Evolutionary conservation across 2,888 invertebrate genomes (phyloP), one percentile per base, ranked within the genome.

Genomic region (Apantesis nais): DNA sequence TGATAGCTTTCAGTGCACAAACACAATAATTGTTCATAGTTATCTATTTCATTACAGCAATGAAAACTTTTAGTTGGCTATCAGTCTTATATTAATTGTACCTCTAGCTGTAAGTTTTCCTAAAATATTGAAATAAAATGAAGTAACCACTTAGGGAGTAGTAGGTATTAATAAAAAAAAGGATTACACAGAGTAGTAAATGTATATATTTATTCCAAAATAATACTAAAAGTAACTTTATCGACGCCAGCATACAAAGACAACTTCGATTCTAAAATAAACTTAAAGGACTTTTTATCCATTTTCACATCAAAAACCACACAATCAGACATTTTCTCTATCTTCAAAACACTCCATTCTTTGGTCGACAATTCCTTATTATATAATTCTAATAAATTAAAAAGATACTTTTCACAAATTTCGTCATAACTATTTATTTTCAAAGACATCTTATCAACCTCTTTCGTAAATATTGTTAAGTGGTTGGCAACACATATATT

Each of bases 231-330:
- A 22, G 78, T 72, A 0, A 87, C 85, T 55, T 83, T 86, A 74
- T 92, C 93, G 0, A 89, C 74, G 3, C 93, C 93, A 11, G 84
- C 86, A 60, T 82, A 86, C 34, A 93, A 76, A 1, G 78, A 72
- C 62, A 89, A 88, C 22, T 85, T 78, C 1, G 83, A 79, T 7
- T 81, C 66, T 37, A 80, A 76, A 34, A 93, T 83, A 78, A 80
- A 88, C 3, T 85, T 74, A 60, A 84, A 85, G 0, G 90, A 90
- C 29, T 74, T 37, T 2, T 76, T 68, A 69, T 92, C 90, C 8
- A 92, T 75, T 34, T 82, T 79, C 0, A 89, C 74, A 0, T 73
- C 63, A 44, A 87, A 73, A 14, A 83, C 62, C 1, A 83, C 64
- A 52, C 68, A 81, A 70, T 84, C 82, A 5, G 60, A 31, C 2